Evolutionary conservation across 2,113 vertebrate genomes (phyloP).

Genomic region (Pampusana beccarii): DNA sequence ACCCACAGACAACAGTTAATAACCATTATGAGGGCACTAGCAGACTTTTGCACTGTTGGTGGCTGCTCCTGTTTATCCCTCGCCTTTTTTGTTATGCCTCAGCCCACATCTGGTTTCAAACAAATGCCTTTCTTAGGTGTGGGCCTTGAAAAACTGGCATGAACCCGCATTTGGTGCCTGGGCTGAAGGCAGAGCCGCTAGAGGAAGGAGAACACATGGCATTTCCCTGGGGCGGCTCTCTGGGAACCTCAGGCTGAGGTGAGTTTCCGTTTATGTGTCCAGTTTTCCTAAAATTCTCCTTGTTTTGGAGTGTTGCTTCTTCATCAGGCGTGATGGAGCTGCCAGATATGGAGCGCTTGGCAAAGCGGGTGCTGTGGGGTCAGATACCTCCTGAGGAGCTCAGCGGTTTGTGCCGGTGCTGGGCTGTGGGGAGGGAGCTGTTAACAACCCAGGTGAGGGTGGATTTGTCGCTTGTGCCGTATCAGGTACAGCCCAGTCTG

Average conservation of each 20-base stretch:
- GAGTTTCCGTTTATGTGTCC: neutral
- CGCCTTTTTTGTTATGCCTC: neutral
- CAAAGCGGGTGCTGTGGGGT: neutral
- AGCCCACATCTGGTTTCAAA: neutral
- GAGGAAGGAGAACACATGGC: neutral
- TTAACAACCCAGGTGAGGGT: neutral
- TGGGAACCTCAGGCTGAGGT: neutral
- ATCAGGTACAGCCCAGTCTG: neutral
- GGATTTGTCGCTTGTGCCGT: neutral
- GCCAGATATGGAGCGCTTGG: neutral
- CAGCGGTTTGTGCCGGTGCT: neutral
- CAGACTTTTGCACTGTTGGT: neutral
- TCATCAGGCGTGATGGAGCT: neutral
- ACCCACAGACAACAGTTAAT: neutral
- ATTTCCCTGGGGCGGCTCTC: neutral
- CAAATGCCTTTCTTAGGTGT: neutral
- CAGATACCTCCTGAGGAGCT: neutral
- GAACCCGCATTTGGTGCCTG: rapidly evolving
- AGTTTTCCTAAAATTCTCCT: neutral
- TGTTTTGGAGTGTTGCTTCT: neutral
- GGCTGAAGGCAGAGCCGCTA: neutral
- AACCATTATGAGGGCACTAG: neutral
- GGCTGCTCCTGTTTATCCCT: neutral
- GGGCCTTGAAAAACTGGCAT: neutral
- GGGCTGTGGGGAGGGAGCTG: neutral